Percentiles rank a stretch among this genome's conserved stretches.
Conservation (phyloP, 2,113 vertebrate species). For the Sisor rabdophorus region DNA sequence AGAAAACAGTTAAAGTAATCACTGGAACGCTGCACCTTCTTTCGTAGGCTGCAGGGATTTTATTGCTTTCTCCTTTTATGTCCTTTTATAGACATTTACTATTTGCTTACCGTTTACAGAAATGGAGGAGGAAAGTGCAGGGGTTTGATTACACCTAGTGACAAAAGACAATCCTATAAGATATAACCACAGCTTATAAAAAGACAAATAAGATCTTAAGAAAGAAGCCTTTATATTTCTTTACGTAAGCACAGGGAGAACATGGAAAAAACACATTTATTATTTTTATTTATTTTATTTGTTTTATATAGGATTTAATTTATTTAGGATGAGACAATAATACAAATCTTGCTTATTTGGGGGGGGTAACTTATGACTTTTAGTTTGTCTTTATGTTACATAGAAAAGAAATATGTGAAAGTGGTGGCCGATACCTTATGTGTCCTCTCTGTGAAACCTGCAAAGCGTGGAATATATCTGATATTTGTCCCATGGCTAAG, state of each 20-base stretch:
- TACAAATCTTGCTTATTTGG: too few species aligned
- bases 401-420: slow-evolving; percentile 74
- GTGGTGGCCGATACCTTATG: slow-evolving; percentile 67
- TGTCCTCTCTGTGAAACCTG: slow-evolving; percentile 75
- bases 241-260: too few species aligned
- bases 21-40: background rate
- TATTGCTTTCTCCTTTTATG: background rate
- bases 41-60: background rate
- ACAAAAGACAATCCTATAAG: too few species aligned
- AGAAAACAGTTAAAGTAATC: slow-evolving; percentile 8
- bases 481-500: slow-evolving; percentile 79
- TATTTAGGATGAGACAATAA: too few species aligned
- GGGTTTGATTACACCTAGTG: background rate
- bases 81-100: background rate
- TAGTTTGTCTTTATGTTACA: slow-evolving; percentile 26
- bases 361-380: too few species aligned
- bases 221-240: too few species aligned
- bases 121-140: background rate
- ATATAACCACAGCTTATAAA: too few species aligned
- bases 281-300: too few species aligned
- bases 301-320: too few species aligned
- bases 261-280: too few species aligned
- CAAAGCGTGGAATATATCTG: slow-evolving; percentile 72
- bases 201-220: too few species aligned
- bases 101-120: background rate